Conservation (phyloP, 2,797 vertebrate species). For the Carcharodon carcharias region DNA sequence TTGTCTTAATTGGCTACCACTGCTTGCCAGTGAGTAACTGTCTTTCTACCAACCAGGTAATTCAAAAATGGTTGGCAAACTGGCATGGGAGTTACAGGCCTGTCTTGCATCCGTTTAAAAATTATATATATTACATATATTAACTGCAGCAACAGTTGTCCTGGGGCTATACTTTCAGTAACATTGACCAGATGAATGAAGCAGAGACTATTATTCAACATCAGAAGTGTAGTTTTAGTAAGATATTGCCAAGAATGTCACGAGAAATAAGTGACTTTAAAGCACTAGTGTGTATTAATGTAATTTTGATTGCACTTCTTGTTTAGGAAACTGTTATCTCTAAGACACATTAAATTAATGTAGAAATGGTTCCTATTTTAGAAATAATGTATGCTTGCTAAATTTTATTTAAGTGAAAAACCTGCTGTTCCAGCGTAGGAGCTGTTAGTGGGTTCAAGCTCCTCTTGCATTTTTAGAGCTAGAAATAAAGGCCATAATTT, state of each 20-base stretch:
- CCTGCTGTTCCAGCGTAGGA: background rate
- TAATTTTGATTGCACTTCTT: background rate
- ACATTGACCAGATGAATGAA: background rate
- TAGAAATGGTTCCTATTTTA: background rate
- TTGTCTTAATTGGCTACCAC: background rate
- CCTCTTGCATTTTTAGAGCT: background rate
- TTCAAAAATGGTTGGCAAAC: no score
- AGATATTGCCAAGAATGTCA: background rate
- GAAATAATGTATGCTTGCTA: background rate
- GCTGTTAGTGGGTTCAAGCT: background rate
- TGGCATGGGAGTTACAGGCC: background rate
- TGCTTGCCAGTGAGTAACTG: background rate
- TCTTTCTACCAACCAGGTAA: no score
- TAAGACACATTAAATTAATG: background rate
- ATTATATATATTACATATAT: background rate
- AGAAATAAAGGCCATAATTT: background rate
- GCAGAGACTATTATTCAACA: background rate
- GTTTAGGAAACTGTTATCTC: background rate
- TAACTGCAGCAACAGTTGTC: background rate
- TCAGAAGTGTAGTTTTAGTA: background rate
- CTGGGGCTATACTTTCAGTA: no score
- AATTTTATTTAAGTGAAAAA: slow-evolving; percentile 7
- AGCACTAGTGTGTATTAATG: background rate
- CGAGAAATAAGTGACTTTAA: background rate
- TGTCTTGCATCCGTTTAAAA: background rate